Evolutionary conservation across 2,797 vertebrate genomes (phyloP), one percentile per base, ranked within the genome.

Genomic region (Enteromius paludinosus): DNA sequence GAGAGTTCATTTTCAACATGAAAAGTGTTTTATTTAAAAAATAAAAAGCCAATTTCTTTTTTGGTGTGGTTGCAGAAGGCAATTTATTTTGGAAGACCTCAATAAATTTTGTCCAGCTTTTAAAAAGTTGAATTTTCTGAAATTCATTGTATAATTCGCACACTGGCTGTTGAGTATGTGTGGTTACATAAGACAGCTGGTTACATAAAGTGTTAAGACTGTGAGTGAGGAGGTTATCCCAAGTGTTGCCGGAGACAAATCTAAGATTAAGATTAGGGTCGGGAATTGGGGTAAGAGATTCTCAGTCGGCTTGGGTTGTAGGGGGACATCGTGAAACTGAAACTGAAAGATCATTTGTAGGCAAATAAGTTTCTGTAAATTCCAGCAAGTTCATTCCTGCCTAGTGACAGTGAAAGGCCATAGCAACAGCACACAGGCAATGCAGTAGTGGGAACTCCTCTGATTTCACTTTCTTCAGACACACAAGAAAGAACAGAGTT

Each of bases 161-260:
- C 25, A 18, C 56, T 66, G 25, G 52, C 66, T 77, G 59, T 59
- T 47, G 28, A 75, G 66, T 72, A 62, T 61, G 30, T 68, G 12
- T 15, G 17, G 38, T 83, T 83, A 71, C 68, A 78, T 81, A 86
- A 83, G 35, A 49, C 59, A 81, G 28, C 56, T 73, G 45, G 65
- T 83, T 83, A 69, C 68, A 78, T 81, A 81, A 84, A 69, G 38
- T 68, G 61, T 78, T 78, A 66, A 59, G 38, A 41, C 30, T 30
- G 65, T 69, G 38, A 68, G 52, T 18, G 10, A 68, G 64, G 52
- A 81, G 78, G 62, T 81, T 69, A 81, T 41, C 70, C 56, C 14
- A 69, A 71, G 20, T 70, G 72, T 76, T 30, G 17, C 23, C 62
- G 14, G 64, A 81, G 79, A 73, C 43, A 52, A 73, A 81, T 78